Evolutionary conservation across 2,113 vertebrate species (phyloP), one percentile per base, ranked within the genome.

Genomic region (Odontesthes bonariensis): DNA sequence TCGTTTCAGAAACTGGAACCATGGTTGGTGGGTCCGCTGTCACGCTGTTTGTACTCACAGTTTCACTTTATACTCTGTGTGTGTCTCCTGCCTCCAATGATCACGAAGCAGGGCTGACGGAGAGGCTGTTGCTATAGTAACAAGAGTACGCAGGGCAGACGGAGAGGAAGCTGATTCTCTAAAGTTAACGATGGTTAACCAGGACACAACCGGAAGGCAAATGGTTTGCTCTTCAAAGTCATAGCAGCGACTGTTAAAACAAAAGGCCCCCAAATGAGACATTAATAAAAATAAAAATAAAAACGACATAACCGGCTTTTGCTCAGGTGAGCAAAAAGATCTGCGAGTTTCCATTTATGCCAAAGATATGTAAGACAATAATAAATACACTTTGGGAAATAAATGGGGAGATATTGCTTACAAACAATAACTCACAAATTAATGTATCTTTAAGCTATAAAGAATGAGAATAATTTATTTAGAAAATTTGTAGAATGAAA

Each of bases 121-220:
- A 76, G 85, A 91, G 75, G 65, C 81, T 90, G 91, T 92, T 92
- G 82, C 89, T 86, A 90, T 91, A 85, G 91, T 63, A 87, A 91
- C 91, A 87, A 72, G 58, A 13, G 58, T 42, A 75, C 22, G 55
- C 71, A 62, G 69, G 59, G 81, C 63, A 79, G 73, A 78, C 1
- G 40, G 54, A 67, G 56, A 2, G 0, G 42, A 10, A 6, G 33
- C 54, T 52, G 6, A 12, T 42, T 42, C 19, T 19, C 22, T 4
- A 4, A 68, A 44, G 14, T 19, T 42, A 12, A 10, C 20, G 14
- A 19, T 1, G 0, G 8, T 49, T 4, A 23, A 1, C 2, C 0
- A 23, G 33, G 60, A 32, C 23, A 11, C 16, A 5, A 19, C 65
- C 62, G 40, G 84, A 69, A 75, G 1, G 5, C 1, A 0, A 1